Conservation (phyloP, 2,113 vertebrate species). For the human (Homo sapiens) region DNA sequence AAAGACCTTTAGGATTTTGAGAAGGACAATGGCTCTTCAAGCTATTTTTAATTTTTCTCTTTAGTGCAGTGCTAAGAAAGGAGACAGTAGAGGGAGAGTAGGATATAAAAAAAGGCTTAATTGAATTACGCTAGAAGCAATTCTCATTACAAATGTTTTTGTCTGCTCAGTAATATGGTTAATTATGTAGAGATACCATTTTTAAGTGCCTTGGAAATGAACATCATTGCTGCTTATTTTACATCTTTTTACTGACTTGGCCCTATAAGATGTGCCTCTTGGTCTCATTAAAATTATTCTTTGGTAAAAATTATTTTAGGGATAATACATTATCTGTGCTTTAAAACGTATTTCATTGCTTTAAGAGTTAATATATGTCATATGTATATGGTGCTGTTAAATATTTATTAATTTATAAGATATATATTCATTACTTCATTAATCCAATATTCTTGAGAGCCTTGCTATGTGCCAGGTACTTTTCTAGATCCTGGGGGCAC, state of each 20-base stretch:
- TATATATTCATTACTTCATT: background rate
- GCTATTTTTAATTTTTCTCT: conserved; percentile 28
- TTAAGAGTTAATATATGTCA: background rate
- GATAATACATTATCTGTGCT: background rate
- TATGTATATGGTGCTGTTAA: background rate
- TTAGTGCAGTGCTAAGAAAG: conserved; percentile 4
- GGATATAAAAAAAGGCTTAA: conserved; percentile 18
- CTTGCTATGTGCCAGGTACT: background rate
- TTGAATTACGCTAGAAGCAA: conserved; percentile 27
- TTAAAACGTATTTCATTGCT: conserved; percentile 2
- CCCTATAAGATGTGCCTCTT: background rate
- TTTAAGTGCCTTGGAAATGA: conserved; percentile 31
- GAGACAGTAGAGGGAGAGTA: background rate
- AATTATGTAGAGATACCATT: background rate
- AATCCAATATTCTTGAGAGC: background rate
- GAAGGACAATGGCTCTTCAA: conserved; percentile 5
- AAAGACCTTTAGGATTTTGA: background rate
- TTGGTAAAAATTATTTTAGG: background rate
- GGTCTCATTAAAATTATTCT: background rate
- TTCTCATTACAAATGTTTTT: conserved; percentile 46
- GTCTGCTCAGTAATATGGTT: conserved; percentile 22
- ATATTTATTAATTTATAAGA: background rate
- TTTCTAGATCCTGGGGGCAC: background rate
- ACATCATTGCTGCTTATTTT: background rate
- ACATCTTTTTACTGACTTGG: background rate